Base-by-base conservation (phyloP, 1,140 invertebrate species). In the Sycophila sp. region DNA sequence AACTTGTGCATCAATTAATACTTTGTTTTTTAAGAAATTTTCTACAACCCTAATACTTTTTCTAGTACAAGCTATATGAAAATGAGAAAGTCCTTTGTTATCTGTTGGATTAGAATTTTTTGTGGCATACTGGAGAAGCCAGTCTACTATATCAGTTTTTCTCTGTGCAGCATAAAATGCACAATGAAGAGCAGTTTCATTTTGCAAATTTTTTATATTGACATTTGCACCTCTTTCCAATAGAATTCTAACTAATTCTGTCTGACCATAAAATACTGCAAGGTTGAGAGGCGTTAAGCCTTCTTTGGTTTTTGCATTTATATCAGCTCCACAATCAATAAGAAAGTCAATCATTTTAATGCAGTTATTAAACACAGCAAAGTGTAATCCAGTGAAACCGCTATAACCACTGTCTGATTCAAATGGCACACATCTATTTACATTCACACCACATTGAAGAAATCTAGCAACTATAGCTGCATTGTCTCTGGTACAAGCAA, bases 401-500 rank as follows among this genome's bases (percentile, higher is more conserved):
- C 22, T 19, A 2, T 34, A 51, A 17, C 11, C 22, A 26, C 7
- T 22, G 22, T 7, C 19, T n/a, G n/a, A n/a, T 36, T 64, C 28
- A 11, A 24, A 51, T 7, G 17, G 13, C n/a, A 30, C 6, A 7
- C 22, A 36, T 10, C 15, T 19, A 51, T 64, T 51, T 30, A 64
- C 13, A 26, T 49, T 30, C 5, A 64, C 62, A 4, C 30, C 45
- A 38, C 4, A 26, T 22, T 64, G 2, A 24, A 64, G 22, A 51
- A 64, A 64, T 17, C 3, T 49, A 22, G 36, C 32, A 1, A 64
- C 62, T 4, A 51, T 17, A 6, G 24, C 1, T 13, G 17, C 1
- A 38, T 51, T 51, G 22, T 51, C 40, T 51, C 45, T 49, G 36
- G 42, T 51, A 47, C 62, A 64, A 34, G 62, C 45, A n/a, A 64